Percentiles rank a stretch among this genome's conserved stretches.
Evolutionary conservation across 2,888 invertebrate species (phyloP).

Genomic region (Lycocerus yunnanus): DNA sequence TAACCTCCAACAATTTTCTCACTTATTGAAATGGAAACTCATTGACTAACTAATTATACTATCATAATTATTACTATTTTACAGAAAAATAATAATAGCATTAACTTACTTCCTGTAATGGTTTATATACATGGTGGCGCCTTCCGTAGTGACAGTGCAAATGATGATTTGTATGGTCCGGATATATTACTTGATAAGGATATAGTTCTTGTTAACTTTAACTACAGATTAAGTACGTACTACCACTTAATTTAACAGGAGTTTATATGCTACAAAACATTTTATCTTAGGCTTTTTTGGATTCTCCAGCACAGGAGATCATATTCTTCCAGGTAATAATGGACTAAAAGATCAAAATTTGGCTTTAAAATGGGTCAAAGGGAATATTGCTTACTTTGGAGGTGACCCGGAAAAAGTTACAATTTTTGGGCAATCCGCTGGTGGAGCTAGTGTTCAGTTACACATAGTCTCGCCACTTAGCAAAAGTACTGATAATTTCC

Average conservation of each 20-base stretch:
- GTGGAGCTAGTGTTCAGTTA: conserved; percentile 51
- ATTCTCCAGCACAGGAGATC: conserved; percentile 42
- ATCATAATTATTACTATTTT: background rate
- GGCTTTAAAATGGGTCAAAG: conserved; percentile 49
- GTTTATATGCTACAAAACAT: background rate
- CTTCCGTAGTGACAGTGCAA: conserved; percentile 74
- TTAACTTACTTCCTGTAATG: conserved; percentile 67
- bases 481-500: conserved; percentile 38
- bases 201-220: conserved; percentile 60
- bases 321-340: conserved; percentile 48
- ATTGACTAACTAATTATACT: no score
- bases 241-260: no score
- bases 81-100: background rate
- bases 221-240: conserved; percentile 35
- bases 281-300: conserved; percentile 46
- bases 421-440: conserved; percentile 53
- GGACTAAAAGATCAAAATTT: conserved; percentile 39
- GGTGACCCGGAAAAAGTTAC: conserved; percentile 50
- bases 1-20: no score
- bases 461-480: conserved; percentile 52
- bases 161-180: conserved; percentile 71
- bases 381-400: conserved; percentile 29
- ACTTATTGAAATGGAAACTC: no score
- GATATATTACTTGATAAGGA: conserved; percentile 72
- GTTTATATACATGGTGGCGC: conserved; percentile 78